Conservation (phyloP, 2,797 vertebrate species). For the Chaetophractus vellerosus region DNA sequence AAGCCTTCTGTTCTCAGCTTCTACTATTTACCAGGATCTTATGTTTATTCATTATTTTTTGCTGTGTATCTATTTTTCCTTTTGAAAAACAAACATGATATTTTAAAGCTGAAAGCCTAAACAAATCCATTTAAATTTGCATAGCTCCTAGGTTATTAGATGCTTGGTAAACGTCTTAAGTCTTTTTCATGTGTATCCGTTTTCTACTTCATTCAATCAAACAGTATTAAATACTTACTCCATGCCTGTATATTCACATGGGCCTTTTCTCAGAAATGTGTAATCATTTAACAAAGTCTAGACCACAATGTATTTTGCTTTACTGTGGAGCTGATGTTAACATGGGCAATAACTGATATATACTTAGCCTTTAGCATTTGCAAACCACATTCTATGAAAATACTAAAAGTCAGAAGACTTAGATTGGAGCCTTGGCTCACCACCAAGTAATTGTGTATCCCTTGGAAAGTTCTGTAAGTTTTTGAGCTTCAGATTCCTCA, state of each 20-base stretch:
- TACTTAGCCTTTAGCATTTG: not conserved
- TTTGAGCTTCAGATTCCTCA: not conserved
- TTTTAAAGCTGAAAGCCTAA: slow-evolving; percentile 77
- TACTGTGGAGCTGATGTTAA: not conserved
- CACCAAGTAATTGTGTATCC: not conserved
- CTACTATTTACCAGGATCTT: slow-evolving; percentile 33
- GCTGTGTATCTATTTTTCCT: slow-evolving; percentile 60
- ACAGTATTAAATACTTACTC: not conserved
- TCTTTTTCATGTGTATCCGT: slow-evolving; percentile 50
- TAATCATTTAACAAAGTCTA: not conserved
- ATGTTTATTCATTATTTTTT: slow-evolving; percentile 67
- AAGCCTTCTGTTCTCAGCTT: slow-evolving; percentile 48
- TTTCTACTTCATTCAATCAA: slow-evolving; percentile 65
- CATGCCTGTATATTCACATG: not conserved
- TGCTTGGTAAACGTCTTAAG: slow-evolving; percentile 23
- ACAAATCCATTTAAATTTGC: slow-evolving; percentile 68
- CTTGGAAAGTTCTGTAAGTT: not conserved
- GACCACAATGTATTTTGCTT: not conserved
- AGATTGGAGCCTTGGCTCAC: not conserved
- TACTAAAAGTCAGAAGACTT: not conserved
- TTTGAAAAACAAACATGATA: slow-evolving; percentile 73
- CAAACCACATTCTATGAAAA: not conserved
- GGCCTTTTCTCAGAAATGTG: slow-evolving; percentile 34
- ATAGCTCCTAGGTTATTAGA: slow-evolving; percentile 55
- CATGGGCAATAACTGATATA: not conserved